Base-by-base conservation (phyloP, 1,140 invertebrate genomes). In the Mactra quadrangularis region DNA sequence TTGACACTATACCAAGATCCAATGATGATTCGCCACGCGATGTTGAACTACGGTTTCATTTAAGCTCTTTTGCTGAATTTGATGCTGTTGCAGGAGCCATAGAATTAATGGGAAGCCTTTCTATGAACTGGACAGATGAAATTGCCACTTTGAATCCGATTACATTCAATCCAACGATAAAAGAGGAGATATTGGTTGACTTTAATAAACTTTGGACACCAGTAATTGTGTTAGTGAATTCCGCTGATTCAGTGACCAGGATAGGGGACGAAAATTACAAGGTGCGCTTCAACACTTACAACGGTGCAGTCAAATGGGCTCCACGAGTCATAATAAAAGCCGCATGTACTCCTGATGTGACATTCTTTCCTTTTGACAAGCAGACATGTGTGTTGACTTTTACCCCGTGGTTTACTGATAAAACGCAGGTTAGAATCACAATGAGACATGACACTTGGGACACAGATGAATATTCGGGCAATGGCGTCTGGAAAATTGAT, bases 301-400 rank as follows among this genome's bases (percentile, higher is more conserved):
- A 6, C 3, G 22, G 33, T 60, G 27, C 6, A 29, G 11, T 31
- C 31, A 47, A 60, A 62, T 76, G 72, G 72, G 38, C 47, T 25
- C 72, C 72, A 3, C 17, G 72, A 27, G 62, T 76, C 35, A 76
- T 76, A 7, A 45, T 76, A 11, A 76, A 62, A 9, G 55, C 55
- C 13, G 55, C 72, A 3, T 76, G 72, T 25, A 76, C 55, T 29
- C 55, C 72, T 25, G 45, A 76, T 62, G 59, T 76, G 72, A 47
- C 57, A 6, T 76, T 41, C 41, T 76, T 45, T 31, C 72, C 72
- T 35, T 76, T 76, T 33, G 72, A 76, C 29, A 62, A 62, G 22
- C 72, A 76, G 29, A 35, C 25, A n/a, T 76, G 72, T 31, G 25
- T n/a, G 17, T 41, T 76, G 2, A 31, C 38, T 27, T 15, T 76